These are phyloP conservation scores for Peromyscus eremicus DNA, from an alignment of 2,797 vertebrate species.

Conservation along the genomic window DNA sequence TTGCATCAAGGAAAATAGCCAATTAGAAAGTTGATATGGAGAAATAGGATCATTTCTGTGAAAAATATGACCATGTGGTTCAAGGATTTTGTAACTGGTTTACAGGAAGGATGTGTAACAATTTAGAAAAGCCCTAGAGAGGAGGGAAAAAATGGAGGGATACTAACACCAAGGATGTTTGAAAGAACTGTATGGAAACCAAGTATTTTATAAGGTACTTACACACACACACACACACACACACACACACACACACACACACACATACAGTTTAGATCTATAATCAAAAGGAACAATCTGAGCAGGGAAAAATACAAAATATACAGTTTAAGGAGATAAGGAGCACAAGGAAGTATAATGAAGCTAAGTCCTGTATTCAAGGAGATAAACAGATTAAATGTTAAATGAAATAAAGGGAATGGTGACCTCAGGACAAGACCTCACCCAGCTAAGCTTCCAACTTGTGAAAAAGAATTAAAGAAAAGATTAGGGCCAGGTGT, in stretches of 20 bases:
- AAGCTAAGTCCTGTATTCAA: too few relatives aligned
- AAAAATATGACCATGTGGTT: background rate
- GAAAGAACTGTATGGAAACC: background rate
- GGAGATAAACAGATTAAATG: too few relatives aligned
- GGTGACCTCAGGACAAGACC: too few relatives aligned
- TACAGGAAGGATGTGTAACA: background rate
- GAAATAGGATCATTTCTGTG: background rate
- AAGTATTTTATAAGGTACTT: background rate
- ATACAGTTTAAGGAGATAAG: too few relatives aligned
- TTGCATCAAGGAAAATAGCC: background rate
- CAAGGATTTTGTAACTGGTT: background rate
- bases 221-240: background rate
- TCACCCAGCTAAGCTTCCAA: too few relatives aligned
- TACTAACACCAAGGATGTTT: background rate
- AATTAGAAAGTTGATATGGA: background rate
- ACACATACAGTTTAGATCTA: too few relatives aligned
- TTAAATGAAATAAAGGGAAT: too few relatives aligned
- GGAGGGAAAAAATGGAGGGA: background rate
- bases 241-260: background rate
- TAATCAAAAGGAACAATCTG: too few relatives aligned
- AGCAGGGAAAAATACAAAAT: too few relatives aligned
- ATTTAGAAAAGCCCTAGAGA: background rate
- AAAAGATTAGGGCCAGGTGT: too few relatives aligned
- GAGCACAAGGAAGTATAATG: too few relatives aligned
- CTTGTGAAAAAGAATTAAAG: too few relatives aligned